phyloP scores from a whole-genome alignment of 2,797 vertebrate species.

The Ceryle rudis region DNA sequence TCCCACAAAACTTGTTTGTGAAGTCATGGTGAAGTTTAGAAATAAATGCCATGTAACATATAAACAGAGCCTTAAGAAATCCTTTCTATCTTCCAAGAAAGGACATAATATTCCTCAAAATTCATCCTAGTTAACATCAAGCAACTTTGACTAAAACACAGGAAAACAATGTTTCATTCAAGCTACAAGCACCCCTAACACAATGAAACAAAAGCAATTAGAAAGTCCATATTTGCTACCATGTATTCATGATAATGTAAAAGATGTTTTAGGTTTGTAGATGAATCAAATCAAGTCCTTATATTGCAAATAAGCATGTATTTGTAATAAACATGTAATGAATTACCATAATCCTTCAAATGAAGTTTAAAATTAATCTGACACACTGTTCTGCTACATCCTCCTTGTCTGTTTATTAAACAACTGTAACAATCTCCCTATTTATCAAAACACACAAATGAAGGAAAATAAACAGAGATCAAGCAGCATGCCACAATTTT shows the following conservation, averaged over 20 bases:
- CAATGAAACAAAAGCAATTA: not conserved
- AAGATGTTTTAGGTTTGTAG: not conserved
- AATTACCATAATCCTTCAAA: not conserved
- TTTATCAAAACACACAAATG: not conserved
- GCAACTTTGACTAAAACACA: not conserved
- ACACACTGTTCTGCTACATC: not conserved
- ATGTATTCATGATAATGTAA: not conserved
- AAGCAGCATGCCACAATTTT: not conserved
- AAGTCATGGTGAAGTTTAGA: not conserved
- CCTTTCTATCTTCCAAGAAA: not conserved
- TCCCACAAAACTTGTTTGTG: not conserved
- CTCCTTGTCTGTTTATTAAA: not conserved
- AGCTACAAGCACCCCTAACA: not conserved
- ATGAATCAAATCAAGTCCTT: not conserved
- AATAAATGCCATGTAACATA: not conserved
- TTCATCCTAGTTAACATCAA: not conserved
- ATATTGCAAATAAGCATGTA: not conserved
- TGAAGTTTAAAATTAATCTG: not conserved
- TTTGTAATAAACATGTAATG: not conserved
- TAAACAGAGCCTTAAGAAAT: conserved; percentile 26
- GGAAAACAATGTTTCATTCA: not conserved
- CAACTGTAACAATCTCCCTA: not conserved
- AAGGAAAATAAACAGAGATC: not conserved
- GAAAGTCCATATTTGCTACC: not conserved
- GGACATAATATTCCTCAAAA: not conserved